These are phyloP conservation scores for Phalanger gymnotis DNA, from an alignment of 2,797 vertebrate genomes.

Conservation along the genomic window DNA sequence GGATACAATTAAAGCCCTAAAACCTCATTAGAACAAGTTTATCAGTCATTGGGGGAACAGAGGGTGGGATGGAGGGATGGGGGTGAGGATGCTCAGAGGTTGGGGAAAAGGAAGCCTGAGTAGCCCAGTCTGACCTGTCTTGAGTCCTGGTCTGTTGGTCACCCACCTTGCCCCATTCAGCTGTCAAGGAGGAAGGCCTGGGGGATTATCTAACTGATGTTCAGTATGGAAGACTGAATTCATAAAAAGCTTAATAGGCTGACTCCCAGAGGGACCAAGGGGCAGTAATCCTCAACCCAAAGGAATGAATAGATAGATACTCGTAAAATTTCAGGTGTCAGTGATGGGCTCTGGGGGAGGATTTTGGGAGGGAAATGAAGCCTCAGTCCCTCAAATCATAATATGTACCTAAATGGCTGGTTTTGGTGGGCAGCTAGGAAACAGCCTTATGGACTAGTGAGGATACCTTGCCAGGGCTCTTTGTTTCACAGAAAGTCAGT, in stretches of 20 bases:
- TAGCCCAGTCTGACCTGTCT: neutral
- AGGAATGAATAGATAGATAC: neutral
- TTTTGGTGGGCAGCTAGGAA: neutral
- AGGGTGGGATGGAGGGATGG: neutral
- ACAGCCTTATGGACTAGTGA: neutral
- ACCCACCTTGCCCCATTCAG: neutral
- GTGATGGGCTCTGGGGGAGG: neutral
- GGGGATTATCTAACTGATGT: neutral
- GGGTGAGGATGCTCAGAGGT: neutral
- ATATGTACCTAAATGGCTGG: neutral
- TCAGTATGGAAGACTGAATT: neutral
- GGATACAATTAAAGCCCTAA: neutral
- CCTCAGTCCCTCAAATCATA: neutral
- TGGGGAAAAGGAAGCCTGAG: neutral
- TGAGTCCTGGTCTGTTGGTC: neutral
- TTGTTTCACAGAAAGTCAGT: neutral
- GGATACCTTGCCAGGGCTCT: neutral
- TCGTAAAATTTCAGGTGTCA: neutral
- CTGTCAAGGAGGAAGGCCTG: neutral
- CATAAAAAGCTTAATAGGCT: neutral
- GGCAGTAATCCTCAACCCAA: neutral
- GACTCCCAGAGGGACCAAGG: neutral
- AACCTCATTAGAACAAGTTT: neutral
- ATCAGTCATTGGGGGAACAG: neutral
- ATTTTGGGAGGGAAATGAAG: neutral